Conservation (phyloP, 2,888 invertebrate species). For the Machimus rusticus region DNA sequence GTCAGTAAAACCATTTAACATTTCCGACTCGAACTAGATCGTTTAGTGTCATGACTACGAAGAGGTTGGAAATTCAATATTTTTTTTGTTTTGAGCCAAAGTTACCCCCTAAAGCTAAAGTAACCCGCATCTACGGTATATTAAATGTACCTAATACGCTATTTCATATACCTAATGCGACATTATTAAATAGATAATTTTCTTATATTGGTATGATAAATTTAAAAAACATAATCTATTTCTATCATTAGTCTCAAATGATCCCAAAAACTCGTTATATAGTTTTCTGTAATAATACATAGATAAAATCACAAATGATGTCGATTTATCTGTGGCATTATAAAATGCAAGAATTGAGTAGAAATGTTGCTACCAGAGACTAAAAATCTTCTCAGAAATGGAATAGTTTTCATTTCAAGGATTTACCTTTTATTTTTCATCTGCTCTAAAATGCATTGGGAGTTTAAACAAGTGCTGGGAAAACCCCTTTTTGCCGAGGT, state of each 20-base stretch:
- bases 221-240: background rate
- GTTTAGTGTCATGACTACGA: too few species aligned
- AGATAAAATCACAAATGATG: background rate
- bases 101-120: too few species aligned
- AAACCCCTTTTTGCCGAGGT: background rate
- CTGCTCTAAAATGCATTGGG: background rate
- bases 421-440: background rate
- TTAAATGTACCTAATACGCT: too few species aligned
- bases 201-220: too few species aligned
- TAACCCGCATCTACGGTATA: too few species aligned
- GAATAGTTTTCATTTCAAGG: background rate
- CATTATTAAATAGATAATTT: too few species aligned
- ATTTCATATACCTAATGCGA: too few species aligned
- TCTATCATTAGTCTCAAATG: background rate
- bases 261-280: background rate
- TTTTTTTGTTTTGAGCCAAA: too few species aligned
- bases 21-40: too few species aligned
- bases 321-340: background rate
- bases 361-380: background rate
- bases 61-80: too few species aligned
- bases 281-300: background rate
- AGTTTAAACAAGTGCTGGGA: background rate
- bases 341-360: background rate
- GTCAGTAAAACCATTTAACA: too few species aligned
- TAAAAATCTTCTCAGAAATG: background rate